Evolutionary conservation across 2,888 invertebrate species (phyloP).

Genomic region (Agrochola lota): DNA sequence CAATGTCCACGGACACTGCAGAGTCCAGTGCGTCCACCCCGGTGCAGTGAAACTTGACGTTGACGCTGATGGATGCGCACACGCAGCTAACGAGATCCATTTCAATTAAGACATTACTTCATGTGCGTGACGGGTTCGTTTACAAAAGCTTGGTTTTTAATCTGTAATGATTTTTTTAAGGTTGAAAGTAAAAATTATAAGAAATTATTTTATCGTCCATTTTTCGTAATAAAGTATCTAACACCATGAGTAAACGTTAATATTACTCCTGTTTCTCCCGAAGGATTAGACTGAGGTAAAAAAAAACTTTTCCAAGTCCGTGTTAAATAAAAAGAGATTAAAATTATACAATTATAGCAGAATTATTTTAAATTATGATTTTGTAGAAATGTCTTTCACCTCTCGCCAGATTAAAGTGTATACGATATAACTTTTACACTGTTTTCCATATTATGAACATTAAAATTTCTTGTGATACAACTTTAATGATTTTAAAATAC

Average conservation of each 20-base stretch:
- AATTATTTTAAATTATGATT: background rate
- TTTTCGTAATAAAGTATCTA: background rate
- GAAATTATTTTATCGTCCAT: background rate
- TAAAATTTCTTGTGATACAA: slow-evolving; percentile 11
- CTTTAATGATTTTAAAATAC: slow-evolving; percentile 21
- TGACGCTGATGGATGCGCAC: slow-evolving; percentile 54
- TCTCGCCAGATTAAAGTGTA: background rate
- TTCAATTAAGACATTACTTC: slow-evolving; percentile 58
- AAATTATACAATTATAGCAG: no score
- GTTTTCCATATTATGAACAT: slow-evolving; percentile 34
- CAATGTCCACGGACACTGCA: slow-evolving; percentile 29
- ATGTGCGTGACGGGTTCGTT: slow-evolving; percentile 37
- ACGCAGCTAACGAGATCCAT: slow-evolving; percentile 46
- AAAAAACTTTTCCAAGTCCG: background rate
- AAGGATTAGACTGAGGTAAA: background rate
- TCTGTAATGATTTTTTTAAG: background rate
- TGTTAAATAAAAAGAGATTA: background rate
- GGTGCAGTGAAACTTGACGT: slow-evolving; percentile 61
- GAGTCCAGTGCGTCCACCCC: slow-evolving; percentile 60
- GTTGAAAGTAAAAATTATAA: background rate
- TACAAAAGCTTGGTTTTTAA: background rate
- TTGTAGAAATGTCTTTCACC: slow-evolving; percentile 7
- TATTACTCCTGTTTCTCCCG: background rate
- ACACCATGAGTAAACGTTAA: background rate
- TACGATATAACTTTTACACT: slow-evolving; percentile 10